Base-by-base conservation (phyloP, 2,888 invertebrate species). In the Leptura quadrifasciata region DNA sequence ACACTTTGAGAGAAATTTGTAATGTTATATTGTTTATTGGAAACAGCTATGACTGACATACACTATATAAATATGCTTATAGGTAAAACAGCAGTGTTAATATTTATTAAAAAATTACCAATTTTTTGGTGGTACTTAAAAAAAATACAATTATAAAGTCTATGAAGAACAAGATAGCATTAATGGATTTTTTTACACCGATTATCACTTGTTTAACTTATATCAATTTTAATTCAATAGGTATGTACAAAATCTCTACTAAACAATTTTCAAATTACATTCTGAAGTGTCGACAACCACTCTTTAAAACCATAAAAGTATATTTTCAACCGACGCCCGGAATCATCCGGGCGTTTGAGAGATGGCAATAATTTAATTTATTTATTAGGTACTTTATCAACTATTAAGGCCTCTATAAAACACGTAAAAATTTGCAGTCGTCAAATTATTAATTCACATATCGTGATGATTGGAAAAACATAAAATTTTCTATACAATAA, bases 1-100 rank as follows among this genome's bases (percentile, higher is more conserved):
- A 80, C 72, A 79, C 74, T 76, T 76, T 67, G 68, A 76, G 70
- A 75, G 72, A 74, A 57, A 58, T 72, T 58, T 55, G 58, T 69
- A 69, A 61, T 75, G 69, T 76, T 74, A 74, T 77, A 76, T 74
- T 57, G 21, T 83, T 79, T 80, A 78, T 81, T 77, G 79, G 76
- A 79, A 80, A 81, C 72, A 80, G 75, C 74, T 78, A 82, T 81
- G 81, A 83, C 82, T 82, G 81, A 82, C 84, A 82, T 80, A 81
- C 80, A 80, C 81, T 80, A 79, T 76, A 80, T 80, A 80, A 71
- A 79, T 79, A 81, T 77, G 78, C 79, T 77, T 77, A 82, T 76
- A 81, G 79, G 77, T 82, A 84, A 85, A 84, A 84, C 83, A 84
- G 83, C 83, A 80, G 79, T 83, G 83, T 83, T 84, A 84, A 82